These are phyloP conservation scores for Amblyjoppa proteus DNA, from an alignment of 2,888 invertebrate genomes.

Conservation along the genomic window DNA sequence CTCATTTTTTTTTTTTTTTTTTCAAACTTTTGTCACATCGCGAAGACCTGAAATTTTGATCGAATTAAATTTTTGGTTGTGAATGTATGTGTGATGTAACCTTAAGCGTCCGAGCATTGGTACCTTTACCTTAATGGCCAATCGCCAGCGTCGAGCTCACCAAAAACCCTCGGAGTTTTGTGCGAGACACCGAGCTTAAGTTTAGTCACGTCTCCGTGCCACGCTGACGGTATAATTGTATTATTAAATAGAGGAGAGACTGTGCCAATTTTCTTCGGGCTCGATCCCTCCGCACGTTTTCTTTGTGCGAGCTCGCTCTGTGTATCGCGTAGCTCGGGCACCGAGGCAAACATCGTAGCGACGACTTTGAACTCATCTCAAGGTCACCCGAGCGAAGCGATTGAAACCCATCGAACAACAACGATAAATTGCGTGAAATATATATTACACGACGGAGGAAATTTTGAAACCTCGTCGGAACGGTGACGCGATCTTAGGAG, in stretches of 20 bases:
- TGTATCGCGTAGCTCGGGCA: constrained; percentile 28
- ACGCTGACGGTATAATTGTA: constrained; percentile 55
- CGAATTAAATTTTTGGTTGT: too few relatives aligned
- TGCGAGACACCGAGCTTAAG: constrained; percentile 38
- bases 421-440: neutral
- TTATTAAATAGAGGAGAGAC: constrained; percentile 58
- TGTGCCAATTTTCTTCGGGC: constrained; percentile 64
- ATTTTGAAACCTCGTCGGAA: constrained; percentile 11
- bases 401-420: constrained; percentile 21
- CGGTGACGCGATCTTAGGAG: constrained; percentile 33
- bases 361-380: constrained; percentile 42
- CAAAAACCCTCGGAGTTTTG: constrained; percentile 32
- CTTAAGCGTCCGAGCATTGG: too few relatives aligned
- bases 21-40: too few relatives aligned
- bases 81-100: too few relatives aligned
- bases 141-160: constrained; percentile 56
- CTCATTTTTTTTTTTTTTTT: too few relatives aligned
- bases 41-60: too few relatives aligned
- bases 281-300: constrained; percentile 53
- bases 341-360: constrained; percentile 22
- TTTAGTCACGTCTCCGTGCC: constrained; percentile 52
- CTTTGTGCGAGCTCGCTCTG: constrained; percentile 39
- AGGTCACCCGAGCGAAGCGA: constrained; percentile 42
- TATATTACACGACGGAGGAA: constrained; percentile 5
- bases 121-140: neutral